Evolutionary conservation across 2,113 vertebrate genomes (phyloP), one percentile per base, ranked within the genome.

Genomic region (Festucalex cinctus): DNA sequence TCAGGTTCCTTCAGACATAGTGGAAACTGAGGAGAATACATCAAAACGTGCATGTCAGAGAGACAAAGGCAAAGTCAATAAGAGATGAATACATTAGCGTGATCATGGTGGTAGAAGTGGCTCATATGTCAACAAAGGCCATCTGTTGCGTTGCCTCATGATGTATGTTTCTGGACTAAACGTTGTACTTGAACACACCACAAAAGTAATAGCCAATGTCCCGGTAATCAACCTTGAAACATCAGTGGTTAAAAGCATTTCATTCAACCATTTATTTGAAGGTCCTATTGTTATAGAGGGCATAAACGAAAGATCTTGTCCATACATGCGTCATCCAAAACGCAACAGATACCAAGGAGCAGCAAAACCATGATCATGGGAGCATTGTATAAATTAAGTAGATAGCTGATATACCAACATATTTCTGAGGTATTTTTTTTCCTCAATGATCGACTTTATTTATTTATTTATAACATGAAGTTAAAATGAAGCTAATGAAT

Each of bases 1-100:
- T 90, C 90, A 87, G 76, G 77, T 74, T 77, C 68, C 62, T 82
- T 83, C 78, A 89, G 81, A 86, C 81, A 75, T 81, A 81, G 83
- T 76, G 70, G 72, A 80, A 84, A 74, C 70, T 66, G 69, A 82
- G 72, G 83, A 17, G 65, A 80, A 77, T 72, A 54, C 71, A 73
- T 77, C 77, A 63, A 72, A 68, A 71, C 74, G 69, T 43, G 70
- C 69, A 71, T 66, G 73, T 74, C 69, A 73, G 46, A 75, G 48
- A 61, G 28, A 39, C n/a, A n/a, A 14, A 44, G 54, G 62, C 46
- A 63, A 53, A 80, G 43, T 69, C 61, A 35, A 69, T 74, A 66
- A 76, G 64, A 70, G 66, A 68, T 17, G 73, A 54, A 68, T 54
- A 44, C 26, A 66, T 64, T 73, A 70, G 69, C 59, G 26, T 56